Evolutionary conservation across 1,140 invertebrate species (phyloP).

Genomic region (Drosophila miranda): DNA sequence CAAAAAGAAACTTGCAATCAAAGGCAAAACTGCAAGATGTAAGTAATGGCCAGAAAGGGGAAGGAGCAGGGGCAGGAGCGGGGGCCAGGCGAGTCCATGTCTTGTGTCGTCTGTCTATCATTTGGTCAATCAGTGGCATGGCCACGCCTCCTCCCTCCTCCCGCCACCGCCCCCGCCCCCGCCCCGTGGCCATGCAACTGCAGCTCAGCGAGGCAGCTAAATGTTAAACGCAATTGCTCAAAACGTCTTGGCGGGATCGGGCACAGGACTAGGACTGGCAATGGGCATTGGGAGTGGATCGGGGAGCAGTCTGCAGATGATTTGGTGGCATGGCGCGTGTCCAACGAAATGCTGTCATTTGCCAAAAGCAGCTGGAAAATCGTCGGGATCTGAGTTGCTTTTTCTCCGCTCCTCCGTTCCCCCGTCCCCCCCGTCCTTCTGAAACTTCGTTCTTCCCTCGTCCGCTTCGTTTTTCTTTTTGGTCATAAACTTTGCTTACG

Average conservation of each 20-base stretch:
- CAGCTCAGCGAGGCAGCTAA: constrained; percentile 48
- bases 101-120: constrained; percentile 65
- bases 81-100: constrained; percentile 9
- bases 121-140: constrained; percentile 71
- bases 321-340: constrained; percentile 77
- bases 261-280: not conserved
- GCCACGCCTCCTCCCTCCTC: constrained; percentile 22
- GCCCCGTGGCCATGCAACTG: constrained; percentile 9
- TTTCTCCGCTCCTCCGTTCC: not conserved
- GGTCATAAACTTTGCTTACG: constrained; percentile 80
- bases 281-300: not conserved
- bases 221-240: constrained; percentile 69
- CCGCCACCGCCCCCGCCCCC: not conserved
- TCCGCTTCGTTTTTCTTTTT: constrained; percentile 53
- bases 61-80: not conserved
- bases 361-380: constrained; percentile 64
- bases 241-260: constrained; percentile 29
- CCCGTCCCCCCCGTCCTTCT: constrained; percentile 18
- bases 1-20: constrained; percentile 71
- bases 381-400: constrained; percentile 30
- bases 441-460: constrained; percentile 23
- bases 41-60: constrained; percentile 28
- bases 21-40: constrained; percentile 66
- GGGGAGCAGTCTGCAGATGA: constrained; percentile 56
- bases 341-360: constrained; percentile 70